Base-by-base conservation (phyloP, 2,113 vertebrate genomes). In the Microcebus griseorufus region DNA sequence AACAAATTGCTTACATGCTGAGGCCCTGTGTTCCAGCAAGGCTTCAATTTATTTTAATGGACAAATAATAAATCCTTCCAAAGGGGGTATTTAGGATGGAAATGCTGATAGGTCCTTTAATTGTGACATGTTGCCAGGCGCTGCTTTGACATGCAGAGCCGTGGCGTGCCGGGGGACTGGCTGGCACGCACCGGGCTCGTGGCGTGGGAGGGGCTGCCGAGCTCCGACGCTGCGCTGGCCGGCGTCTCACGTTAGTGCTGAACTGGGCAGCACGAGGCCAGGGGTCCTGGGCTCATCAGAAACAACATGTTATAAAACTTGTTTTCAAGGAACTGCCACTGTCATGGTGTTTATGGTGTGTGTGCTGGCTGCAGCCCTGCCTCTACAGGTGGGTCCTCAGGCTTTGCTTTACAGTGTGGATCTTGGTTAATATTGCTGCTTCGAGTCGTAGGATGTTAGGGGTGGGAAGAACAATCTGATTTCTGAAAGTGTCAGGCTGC, bases 51-150 rank as follows among this genome's bases (percentile, higher is more conserved):
- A 90, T 80, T 89, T 88, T 83, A 83, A 88, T 18, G 48, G 60
- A 51, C n/a, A 93, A 85, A 83, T 67, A 76, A 85, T 80, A 82
- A 90, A 88, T 90, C 60, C 64, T 93, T 90, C 76, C 53, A 82
- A 76, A 87, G 81, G 32, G 60, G 42, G 13, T 25, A 9, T 88
- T 84, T 81, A 85, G 67, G 88, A 62, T 69, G 80, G 70, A 97
- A 84, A 87, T 83, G 39, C 51, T 70, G 75, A 87, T 58, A 53
- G 88, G 82, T 32, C 48, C 65, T 91, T 78, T 94, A 76, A 95
- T 37, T 94, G 82, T 93, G 83, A 89, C 92, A 82, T 62, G 82
- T 69, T 89, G 94, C 79, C 87, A 82, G 85, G 32, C 11, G 1
- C 18, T 2, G 70, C 53, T 45, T 69, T 85, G 81, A 97, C 80